Percentiles rank a stretch among this genome's conserved stretches.
Conservation (phyloP, 2,888 invertebrate species). For the Cartodere bifasciata region DNA sequence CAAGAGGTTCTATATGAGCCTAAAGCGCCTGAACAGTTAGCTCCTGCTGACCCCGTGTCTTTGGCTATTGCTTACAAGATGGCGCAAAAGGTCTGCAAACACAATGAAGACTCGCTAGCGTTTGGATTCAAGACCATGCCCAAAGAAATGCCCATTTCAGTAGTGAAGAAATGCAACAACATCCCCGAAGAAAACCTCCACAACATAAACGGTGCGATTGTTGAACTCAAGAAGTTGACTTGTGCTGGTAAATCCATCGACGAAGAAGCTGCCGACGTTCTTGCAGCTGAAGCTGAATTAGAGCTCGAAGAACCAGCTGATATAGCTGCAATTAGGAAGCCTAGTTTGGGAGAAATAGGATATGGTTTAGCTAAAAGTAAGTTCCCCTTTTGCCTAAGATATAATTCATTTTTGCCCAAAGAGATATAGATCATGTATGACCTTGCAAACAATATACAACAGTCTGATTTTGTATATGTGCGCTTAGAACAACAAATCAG, state of each 20-base stretch:
- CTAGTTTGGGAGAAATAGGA: slow-evolving; percentile 36
- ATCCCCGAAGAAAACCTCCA: slow-evolving; percentile 40
- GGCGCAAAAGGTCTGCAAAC: slow-evolving; percentile 29
- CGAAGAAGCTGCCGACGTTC: slow-evolving; percentile 27
- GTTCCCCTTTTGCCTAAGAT: slow-evolving; percentile 10
- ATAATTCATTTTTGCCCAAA: too few relatives aligned
- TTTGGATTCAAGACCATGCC: slow-evolving; percentile 41
- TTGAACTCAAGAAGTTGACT: slow-evolving; percentile 33
- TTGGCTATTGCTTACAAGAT: slow-evolving; percentile 35
- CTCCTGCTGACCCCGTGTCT: slow-evolving; percentile 39
- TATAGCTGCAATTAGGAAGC: too few relatives aligned
- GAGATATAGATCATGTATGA: too few relatives aligned
- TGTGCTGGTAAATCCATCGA: slow-evolving; percentile 18
- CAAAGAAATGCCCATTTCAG: slow-evolving; percentile 26
- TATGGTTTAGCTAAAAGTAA: slow-evolving; percentile 33
- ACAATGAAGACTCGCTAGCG: slow-evolving; percentile 38
- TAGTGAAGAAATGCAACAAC: slow-evolving; percentile 20
- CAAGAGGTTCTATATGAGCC: background rate
- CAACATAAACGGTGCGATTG: slow-evolving; percentile 38
- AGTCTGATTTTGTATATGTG: too few relatives aligned
- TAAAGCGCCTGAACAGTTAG: slow-evolving; percentile 4
- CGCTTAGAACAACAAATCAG: too few relatives aligned
- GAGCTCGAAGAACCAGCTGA: slow-evolving; percentile 13
- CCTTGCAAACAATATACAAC: too few relatives aligned
- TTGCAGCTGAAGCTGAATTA: too few relatives aligned